phyloP scores from a whole-genome alignment of 2,888 invertebrate genomes.

The Apotomis turbidana region DNA sequence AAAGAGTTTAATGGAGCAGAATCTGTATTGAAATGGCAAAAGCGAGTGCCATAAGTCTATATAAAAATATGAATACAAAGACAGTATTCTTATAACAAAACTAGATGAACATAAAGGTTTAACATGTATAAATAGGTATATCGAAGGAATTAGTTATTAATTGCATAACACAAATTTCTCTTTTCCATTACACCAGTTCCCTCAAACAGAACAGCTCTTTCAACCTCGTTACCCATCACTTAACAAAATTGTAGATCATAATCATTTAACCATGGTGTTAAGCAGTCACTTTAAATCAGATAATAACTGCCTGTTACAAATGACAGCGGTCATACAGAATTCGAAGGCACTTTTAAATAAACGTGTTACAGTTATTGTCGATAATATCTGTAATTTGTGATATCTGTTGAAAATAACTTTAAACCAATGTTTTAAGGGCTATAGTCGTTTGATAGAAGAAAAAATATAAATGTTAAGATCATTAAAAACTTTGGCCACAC shows the following conservation, averaged over 20 bases:
- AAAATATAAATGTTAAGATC: neutral
- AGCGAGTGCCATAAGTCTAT: no score
- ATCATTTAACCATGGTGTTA: constrained; percentile 33
- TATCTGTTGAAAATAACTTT: neutral
- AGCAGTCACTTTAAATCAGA: constrained; percentile 44
- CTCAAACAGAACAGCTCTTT: neutral
- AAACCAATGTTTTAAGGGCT: constrained; percentile 5
- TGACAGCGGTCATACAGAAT: constrained; percentile 45
- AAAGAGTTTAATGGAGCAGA: no score
- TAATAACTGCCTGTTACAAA: constrained; percentile 48
- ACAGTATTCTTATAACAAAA: no score
- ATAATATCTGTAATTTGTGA: constrained; percentile 40
- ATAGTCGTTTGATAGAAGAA: neutral
- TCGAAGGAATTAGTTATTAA: no score
- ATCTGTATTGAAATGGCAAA: no score
- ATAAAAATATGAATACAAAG: no score
- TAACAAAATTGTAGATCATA: constrained; percentile 12
- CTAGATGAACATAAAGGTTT: no score
- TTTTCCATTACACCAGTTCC: no score
- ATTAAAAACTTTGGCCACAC: constrained; percentile 5
- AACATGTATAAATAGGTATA: no score
- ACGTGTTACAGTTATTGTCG: constrained; percentile 50
- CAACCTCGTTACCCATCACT: constrained; percentile 1
- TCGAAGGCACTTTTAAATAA: constrained; percentile 48
- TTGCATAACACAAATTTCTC: no score